These are phyloP conservation scores for Xerus rutilus DNA, from an alignment of 2,797 vertebrate genomes.

Conservation along the genomic window DNA sequence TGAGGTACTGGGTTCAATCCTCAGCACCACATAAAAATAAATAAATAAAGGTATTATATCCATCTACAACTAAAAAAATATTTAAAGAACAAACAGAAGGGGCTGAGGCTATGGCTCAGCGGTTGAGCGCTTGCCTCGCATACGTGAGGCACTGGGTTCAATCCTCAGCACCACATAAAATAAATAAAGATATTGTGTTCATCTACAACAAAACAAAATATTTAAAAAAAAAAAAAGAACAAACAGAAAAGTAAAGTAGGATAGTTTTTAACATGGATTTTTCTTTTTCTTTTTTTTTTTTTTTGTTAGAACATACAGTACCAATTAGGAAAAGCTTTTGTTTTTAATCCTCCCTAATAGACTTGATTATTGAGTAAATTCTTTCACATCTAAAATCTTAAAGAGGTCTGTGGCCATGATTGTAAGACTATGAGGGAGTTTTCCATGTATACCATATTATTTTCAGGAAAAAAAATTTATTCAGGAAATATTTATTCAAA, in stretches of 20 bases:
- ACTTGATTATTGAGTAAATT: conserved; percentile 74
- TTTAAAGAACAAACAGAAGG: neutral
- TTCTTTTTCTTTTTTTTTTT: neutral
- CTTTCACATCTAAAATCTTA: conserved; percentile 67
- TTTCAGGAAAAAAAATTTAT: conserved; percentile 1
- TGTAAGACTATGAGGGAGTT: conserved; percentile 64
- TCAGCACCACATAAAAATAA: no score
- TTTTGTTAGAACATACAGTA: conserved; percentile 58
- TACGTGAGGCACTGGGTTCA: no score
- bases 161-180: no score
- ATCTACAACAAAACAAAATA: no score
- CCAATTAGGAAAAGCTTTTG: conserved; percentile 57
- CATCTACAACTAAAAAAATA: no score
- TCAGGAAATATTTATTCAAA: no score
- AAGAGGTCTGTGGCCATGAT: conserved; percentile 62
- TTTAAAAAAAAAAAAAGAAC: no score
- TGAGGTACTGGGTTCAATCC: no score
- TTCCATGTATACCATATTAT: conserved; percentile 66
- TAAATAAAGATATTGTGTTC: no score
- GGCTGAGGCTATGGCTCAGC: no score
- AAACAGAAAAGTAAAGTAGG: conserved; percentile 54
- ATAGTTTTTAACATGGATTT: conserved; percentile 50
- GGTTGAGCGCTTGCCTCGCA: no score
- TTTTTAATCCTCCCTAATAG: conserved; percentile 55
- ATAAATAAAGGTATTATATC: no score